Evolutionary conservation across 2,113 vertebrate genomes (phyloP), one percentile per base, ranked within the genome.

Genomic region (Malurus alboscapulatus): DNA sequence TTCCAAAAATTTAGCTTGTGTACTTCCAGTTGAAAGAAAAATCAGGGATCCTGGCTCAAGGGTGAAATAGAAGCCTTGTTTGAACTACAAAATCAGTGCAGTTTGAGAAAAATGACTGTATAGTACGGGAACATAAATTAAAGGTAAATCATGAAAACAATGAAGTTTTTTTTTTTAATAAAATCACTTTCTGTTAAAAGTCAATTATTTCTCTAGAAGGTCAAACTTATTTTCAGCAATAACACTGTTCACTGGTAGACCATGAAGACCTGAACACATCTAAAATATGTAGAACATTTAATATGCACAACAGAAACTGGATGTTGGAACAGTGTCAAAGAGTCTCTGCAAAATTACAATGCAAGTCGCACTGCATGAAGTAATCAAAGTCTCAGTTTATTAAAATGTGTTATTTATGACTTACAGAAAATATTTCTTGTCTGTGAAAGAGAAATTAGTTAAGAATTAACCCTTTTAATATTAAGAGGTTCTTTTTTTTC

Each of bases 321-420:
- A 8, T 44, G 57, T 44, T 97, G 97, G 97, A 95, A 29, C 86
- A 8, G 84, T 93, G 96, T 97, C 97, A 97, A 96, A 92, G n/a
- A 87, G 82, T 92, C 84, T 94, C 93, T 93, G 86, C 77, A 44
- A 54, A 96, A 96, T 96, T 88, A 95, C 96, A 97, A 96, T 96
- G 90, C 84, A 61, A 82, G 87, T 93, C 61, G 76, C 93, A 96
- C 97, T 68, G 84, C 96, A 95, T 97, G 95, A 95, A 97, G 95
- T 85, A 96, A 97, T 96, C 96, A 96, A 96, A 98, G 97, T 84
- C 93, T 85, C 80, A 11, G 62, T 92, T 97, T 94, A 95, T 96
- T 96, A 97, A 97, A 96, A 97, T 84, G 88, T 50, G 66, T 98
- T 97, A 97, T 97, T 97, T 97, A 97, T 97, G 95, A 71, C 97